Conservation (phyloP, 2,888 invertebrate genomes). For the Dromius quadrimaculatus region DNA sequence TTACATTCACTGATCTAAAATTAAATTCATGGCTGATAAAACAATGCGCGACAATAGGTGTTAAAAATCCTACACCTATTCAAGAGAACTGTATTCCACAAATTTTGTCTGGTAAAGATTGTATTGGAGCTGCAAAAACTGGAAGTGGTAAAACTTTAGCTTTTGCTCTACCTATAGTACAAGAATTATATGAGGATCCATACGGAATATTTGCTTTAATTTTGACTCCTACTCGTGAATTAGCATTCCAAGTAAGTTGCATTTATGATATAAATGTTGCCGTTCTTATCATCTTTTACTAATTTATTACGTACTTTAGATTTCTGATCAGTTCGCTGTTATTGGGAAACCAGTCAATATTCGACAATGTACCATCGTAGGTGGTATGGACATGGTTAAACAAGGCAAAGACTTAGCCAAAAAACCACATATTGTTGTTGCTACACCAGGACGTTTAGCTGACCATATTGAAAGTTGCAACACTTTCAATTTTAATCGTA, state of each 20-base stretch:
- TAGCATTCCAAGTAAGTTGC: conserved; percentile 81
- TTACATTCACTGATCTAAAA: conserved; percentile 73
- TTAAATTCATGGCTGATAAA: conserved; percentile 81
- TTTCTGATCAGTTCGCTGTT: conserved; percentile 94
- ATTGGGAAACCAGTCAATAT: conserved; percentile 90
- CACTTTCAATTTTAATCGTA: conserved; percentile 81
- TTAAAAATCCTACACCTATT: conserved; percentile 84
- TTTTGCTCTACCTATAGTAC: conserved; percentile 94
- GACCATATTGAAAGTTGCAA: conserved; percentile 92
- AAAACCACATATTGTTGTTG: conserved; percentile 93
- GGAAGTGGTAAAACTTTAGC: conserved; percentile 99
- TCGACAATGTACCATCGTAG: conserved; percentile 89
- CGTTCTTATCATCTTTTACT: conserved; percentile 26
- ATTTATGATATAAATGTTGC: conserved; percentile 14
- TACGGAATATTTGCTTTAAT: conserved; percentile 96
- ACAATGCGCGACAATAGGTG: conserved; percentile 79
- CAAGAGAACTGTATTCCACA: conserved; percentile 84
- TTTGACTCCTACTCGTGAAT: conserved; percentile 93
- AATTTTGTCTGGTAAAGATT: conserved; percentile 84
- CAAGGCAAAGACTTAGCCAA: conserved; percentile 87
- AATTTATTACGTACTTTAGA: conserved; percentile 70
- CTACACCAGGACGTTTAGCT: conserved; percentile 95
- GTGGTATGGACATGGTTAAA: conserved; percentile 91
- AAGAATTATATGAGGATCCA: conserved; percentile 92
- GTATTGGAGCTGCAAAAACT: conserved; percentile 96